Evolutionary conservation across 2,888 invertebrate species (phyloP).

Genomic region (Plebejus argus): DNA sequence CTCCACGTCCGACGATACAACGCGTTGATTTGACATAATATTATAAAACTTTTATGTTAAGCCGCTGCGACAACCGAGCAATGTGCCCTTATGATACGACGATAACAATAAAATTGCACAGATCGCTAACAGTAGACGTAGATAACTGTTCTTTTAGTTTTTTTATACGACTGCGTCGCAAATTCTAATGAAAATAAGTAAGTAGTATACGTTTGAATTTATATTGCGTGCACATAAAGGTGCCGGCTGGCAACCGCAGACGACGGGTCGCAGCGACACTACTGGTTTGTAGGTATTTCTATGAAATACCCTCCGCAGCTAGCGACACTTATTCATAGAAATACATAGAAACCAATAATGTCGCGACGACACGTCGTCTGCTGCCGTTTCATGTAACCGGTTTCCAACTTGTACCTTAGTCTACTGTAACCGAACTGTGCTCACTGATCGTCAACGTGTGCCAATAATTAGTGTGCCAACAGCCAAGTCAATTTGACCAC

Average conservation of each 20-base stretch:
- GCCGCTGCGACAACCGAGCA: neutral
- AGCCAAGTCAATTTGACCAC: neutral
- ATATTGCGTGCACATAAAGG: neutral
- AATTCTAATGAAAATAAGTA: neutral
- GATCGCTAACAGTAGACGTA: neutral
- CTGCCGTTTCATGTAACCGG: no score
- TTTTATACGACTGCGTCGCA: no score
- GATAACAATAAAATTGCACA: neutral
- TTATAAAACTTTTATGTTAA: neutral
- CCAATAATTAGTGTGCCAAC: neutral
- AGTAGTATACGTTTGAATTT: neutral
- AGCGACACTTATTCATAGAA: no score
- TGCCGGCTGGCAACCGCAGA: no score
- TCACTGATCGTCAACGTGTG: neutral
- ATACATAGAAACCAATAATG: no score
- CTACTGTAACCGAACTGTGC: neutral
- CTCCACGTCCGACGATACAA: neutral
- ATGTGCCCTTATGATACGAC: neutral
- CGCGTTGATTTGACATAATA: neutral
- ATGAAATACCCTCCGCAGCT: no score
- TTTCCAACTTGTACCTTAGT: no score
- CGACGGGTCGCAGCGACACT: no score
- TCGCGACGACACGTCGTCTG: no score
- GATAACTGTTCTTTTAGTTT: neutral
- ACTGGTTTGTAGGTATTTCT: no score